These are phyloP conservation scores for Mus spretus DNA, from an alignment of 2,797 vertebrate species.

Conservation along the genomic window DNA sequence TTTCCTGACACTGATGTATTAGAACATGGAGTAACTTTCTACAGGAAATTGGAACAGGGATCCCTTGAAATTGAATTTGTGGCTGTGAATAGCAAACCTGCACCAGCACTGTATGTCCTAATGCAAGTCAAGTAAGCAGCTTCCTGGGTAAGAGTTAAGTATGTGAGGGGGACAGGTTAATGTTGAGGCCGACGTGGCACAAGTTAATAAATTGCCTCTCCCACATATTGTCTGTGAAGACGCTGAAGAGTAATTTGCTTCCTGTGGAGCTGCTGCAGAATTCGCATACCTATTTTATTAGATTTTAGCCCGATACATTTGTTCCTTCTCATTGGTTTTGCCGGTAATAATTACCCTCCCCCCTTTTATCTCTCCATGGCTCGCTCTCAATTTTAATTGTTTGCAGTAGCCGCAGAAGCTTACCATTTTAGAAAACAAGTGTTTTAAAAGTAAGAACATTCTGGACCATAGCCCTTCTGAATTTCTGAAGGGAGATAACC, in stretches of 20 bases:
- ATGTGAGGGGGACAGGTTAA: constrained; percentile 71
- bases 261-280: constrained; percentile 63
- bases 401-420: constrained; percentile 47
- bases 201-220: constrained; percentile 75
- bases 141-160: constrained; percentile 72
- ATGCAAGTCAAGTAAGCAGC: constrained; percentile 71
- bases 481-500: neutral
- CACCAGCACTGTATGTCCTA: constrained; percentile 51
- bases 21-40: constrained; percentile 78
- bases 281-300: constrained; percentile 73
- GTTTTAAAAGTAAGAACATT: constrained; percentile 60
- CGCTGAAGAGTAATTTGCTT: constrained; percentile 70
- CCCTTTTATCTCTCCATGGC: constrained; percentile 45
- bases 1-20: constrained; percentile 81
- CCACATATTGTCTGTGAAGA: constrained; percentile 55
- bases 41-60: constrained; percentile 80
- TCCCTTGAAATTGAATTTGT: constrained; percentile 79
- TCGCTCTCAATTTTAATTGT: constrained; percentile 73
- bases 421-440: constrained; percentile 64
- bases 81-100: constrained; percentile 70
- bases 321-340: constrained; percentile 81
- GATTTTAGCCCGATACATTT: constrained; percentile 76
- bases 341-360: constrained; percentile 76
- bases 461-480: neutral
- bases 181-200: constrained; percentile 57